phyloP scores from a whole-genome alignment of 2,797 vertebrate genomes.

The Glyptemys insculpta region DNA sequence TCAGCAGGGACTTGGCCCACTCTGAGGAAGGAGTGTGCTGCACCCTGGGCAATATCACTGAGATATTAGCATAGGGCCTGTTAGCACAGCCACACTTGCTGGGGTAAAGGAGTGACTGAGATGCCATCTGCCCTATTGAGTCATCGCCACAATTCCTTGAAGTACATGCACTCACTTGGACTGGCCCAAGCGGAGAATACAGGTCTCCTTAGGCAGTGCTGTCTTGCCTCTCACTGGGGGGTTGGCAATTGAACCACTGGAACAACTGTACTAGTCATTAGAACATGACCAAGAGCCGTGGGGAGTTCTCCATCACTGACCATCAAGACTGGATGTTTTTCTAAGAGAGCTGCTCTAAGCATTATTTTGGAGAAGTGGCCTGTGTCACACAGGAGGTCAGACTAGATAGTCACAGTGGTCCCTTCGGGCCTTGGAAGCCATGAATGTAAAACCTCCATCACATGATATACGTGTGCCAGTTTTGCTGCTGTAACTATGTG shows the following conservation, averaged over 20 bases:
- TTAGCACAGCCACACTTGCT: not conserved
- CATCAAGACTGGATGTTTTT: not conserved
- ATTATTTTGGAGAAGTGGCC: not conserved
- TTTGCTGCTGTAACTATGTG: not conserved
- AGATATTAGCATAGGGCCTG: not conserved
- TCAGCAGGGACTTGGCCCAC: not conserved
- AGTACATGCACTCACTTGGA: not conserved
- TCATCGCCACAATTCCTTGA: not conserved
- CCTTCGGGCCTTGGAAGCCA: too few relatives aligned
- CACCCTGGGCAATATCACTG: too few relatives aligned
- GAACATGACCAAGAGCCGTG: not conserved
- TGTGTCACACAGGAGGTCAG: not conserved
- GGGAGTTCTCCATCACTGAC: not conserved
- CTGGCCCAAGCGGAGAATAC: not conserved
- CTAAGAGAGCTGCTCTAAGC: not conserved
- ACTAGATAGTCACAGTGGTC: not conserved
- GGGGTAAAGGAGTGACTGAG: not conserved
- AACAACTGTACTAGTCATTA: not conserved
- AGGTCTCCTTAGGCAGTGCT: not conserved
- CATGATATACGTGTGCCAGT: not conserved
- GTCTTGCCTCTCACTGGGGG: too few relatives aligned
- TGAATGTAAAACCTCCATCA: too few relatives aligned
- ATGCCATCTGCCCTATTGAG: not conserved
- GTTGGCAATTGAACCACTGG: not conserved
- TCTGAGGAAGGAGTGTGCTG: not conserved